Conservation (phyloP, 2,888 invertebrate species). For the Adelognathus sp. region DNA sequence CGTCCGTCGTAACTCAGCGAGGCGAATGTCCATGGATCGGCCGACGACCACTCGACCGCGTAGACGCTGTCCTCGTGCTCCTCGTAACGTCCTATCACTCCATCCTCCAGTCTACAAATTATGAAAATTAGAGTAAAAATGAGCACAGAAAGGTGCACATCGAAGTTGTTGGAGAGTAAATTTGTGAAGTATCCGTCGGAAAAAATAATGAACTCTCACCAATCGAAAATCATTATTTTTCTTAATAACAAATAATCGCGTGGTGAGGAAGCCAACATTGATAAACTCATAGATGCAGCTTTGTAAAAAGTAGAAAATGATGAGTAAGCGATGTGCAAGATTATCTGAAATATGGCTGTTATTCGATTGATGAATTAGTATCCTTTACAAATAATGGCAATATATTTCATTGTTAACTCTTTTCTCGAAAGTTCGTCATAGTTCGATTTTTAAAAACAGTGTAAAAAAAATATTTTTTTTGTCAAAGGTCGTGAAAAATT, state of each 20-base stretch:
- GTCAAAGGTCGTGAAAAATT: no score
- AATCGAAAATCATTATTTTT: no score
- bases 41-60: slow-evolving; percentile 97
- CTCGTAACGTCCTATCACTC: slow-evolving; percentile 95
- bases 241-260: no score
- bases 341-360: no score
- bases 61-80: slow-evolving; percentile 99
- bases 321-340: neutral
- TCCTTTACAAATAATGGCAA: no score
- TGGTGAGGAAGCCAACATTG: no score
- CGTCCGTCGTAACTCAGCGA: slow-evolving; percentile 98
- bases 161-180: neutral
- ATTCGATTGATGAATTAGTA: no score
- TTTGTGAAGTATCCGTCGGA: neutral
- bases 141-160: slow-evolving; percentile 14
- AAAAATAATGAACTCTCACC: slow-evolving; percentile 27
- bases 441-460: no score
- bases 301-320: neutral
- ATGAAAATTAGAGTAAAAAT: neutral
- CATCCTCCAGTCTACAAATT: slow-evolving; percentile 88
- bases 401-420: no score
- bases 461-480: no score
- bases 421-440: no score
- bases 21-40: slow-evolving; percentile 99
- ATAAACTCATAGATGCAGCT: no score